Conservation (phyloP, 2,797 vertebrate species). For the Arremon brunneinucha region DNA sequence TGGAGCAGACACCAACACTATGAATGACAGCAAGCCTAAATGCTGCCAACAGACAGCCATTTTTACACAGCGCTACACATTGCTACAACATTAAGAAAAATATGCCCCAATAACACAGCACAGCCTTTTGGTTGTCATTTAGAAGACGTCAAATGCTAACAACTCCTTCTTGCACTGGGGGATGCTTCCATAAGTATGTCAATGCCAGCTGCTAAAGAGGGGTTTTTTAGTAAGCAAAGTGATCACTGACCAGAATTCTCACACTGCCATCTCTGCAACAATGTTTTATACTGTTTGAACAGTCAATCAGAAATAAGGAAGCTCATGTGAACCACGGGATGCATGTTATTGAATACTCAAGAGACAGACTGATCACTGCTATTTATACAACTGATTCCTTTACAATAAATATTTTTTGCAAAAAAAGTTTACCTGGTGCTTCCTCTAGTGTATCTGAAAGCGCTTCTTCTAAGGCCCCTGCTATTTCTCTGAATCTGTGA, state of each 20-base stretch:
- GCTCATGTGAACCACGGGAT: accelerated
- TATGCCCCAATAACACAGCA: not conserved
- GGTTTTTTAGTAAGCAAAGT: not conserved
- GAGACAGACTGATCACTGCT: not conserved
- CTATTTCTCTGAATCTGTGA: conserved; percentile 91
- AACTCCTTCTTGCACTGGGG: not conserved
- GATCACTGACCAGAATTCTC: not conserved
- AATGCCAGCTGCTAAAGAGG: not conserved
- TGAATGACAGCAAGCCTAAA: not conserved
- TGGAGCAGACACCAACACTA: not conserved
- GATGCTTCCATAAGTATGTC: not conserved
- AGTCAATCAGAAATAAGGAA: not conserved
- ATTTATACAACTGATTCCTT: not conserved
- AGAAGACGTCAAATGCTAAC: not conserved
- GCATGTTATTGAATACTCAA: not conserved
- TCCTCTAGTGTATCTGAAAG: conserved; percentile 82
- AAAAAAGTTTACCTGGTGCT: conserved; percentile 82
- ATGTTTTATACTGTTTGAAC: not conserved
- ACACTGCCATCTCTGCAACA: not conserved
- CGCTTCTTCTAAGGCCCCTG: conserved; percentile 87
- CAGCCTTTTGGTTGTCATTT: not conserved
- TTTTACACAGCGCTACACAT: not conserved
- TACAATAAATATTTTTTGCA: not conserved
- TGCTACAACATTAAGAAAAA: not conserved
- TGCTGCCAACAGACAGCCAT: not conserved